phyloP scores from a whole-genome alignment of 1,140 invertebrate genomes.

The Planococcus citri region DNA sequence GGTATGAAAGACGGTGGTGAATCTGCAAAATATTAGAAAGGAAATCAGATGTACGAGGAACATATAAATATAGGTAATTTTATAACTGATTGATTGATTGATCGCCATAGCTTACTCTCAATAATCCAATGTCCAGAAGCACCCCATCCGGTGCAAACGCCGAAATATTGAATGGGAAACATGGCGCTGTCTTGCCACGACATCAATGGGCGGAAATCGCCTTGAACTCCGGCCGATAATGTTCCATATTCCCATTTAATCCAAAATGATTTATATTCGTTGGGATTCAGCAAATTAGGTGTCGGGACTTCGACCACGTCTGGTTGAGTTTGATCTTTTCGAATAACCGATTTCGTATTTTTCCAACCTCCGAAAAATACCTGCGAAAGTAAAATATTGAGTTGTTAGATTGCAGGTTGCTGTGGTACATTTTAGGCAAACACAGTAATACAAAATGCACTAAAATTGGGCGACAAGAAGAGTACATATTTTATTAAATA shows the following conservation, averaged over 20 bases:
- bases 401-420: not conserved
- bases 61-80: too few relatives aligned
- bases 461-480: too few relatives aligned
- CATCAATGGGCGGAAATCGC: conserved; percentile 54
- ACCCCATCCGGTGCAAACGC: conserved; percentile 74
- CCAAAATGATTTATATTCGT: conserved; percentile 70
- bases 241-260: conserved; percentile 56
- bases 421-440: not conserved
- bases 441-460: not conserved
- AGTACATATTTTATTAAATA: too few relatives aligned
- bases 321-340: conserved; percentile 61
- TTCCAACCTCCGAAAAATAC: conserved; percentile 72
- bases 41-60: not conserved
- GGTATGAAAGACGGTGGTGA: not conserved
- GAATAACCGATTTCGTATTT: conserved; percentile 68
- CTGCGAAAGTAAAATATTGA: conserved; percentile 34
- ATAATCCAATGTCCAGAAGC: conserved; percentile 67
- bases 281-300: conserved; percentile 48
- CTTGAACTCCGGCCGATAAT: conserved; percentile 52
- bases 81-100: too few relatives aligned
- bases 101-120: conserved; percentile 53
- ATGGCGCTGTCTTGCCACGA: conserved; percentile 53
- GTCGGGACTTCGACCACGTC: conserved; percentile 60
- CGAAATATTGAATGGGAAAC: conserved; percentile 54
- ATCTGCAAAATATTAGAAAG: not conserved